These are phyloP conservation scores for Nomada fucata DNA, from an alignment of 2,888 invertebrate species.

Conservation along the genomic window DNA sequence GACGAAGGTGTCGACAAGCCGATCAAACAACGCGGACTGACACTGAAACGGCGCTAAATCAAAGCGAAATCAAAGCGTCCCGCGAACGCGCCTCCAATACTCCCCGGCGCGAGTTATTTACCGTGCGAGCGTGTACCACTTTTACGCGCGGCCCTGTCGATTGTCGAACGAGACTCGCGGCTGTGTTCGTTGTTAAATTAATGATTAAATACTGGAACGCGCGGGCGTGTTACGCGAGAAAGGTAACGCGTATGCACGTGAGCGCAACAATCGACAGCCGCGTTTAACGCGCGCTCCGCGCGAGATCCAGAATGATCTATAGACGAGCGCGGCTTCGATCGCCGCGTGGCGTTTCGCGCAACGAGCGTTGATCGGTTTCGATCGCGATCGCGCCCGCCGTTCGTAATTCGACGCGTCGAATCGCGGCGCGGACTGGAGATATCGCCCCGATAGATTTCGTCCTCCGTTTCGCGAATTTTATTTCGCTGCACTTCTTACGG, in stretches of 20 bases:
- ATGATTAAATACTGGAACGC: slow-evolving; percentile 57
- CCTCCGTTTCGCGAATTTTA: too few relatives aligned
- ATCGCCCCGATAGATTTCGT: too few relatives aligned
- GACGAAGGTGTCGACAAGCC: slow-evolving; percentile 15
- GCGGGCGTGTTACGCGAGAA: slow-evolving; percentile 21
- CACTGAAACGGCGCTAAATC: neutral
- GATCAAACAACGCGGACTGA: neutral
- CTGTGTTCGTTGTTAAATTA: slow-evolving; percentile 62
- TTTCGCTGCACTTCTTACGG: too few relatives aligned
- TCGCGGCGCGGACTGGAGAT: too few relatives aligned
- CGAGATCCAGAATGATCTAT: slow-evolving; percentile 38
- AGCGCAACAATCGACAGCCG: slow-evolving; percentile 35
- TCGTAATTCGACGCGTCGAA: neutral
- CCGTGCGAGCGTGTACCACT: slow-evolving; percentile 13
- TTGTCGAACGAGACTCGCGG: slow-evolving; percentile 51
- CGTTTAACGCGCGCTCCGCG: slow-evolving; percentile 47
- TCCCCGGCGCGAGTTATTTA: slow-evolving; percentile 28
- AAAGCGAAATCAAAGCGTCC: slow-evolving; percentile 19
- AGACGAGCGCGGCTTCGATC: neutral
- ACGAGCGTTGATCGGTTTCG: neutral
- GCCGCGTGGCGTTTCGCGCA: slow-evolving; percentile 17
- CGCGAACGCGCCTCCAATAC: neutral
- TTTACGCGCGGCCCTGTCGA: slow-evolving; percentile 20
- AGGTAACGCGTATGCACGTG: neutral
- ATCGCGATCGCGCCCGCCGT: neutral